phyloP scores from a whole-genome alignment of 2,113 vertebrate species.

The Lepus timidus region DNA sequence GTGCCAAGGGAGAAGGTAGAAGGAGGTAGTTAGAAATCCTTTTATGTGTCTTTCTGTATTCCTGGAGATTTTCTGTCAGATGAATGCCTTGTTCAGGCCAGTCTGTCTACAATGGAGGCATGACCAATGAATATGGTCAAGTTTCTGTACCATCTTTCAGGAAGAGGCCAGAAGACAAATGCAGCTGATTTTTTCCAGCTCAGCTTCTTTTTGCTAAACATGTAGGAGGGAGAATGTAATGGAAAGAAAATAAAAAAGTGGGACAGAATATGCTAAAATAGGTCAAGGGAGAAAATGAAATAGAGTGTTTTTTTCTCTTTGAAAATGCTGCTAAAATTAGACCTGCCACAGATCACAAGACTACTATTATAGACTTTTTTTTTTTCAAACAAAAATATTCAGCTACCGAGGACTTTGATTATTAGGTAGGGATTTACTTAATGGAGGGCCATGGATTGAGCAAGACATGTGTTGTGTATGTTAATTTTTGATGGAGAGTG shows the following conservation, averaged over 20 bases:
- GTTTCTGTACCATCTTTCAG: background rate
- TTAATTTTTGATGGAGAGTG: background rate
- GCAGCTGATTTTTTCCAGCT: constrained; percentile 68
- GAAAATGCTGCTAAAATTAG: constrained; percentile 70
- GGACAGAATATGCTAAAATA: constrained; percentile 70
- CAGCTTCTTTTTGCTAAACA: constrained; percentile 70
- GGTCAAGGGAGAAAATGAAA: constrained; percentile 71
- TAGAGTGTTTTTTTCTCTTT: constrained; percentile 39
- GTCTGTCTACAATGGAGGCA: background rate
- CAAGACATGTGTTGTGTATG: background rate
- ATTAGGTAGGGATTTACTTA: constrained; percentile 4
- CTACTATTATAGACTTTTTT: constrained; percentile 22
- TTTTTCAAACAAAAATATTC: background rate
- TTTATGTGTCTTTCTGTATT: background rate
- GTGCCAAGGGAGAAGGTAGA: background rate
- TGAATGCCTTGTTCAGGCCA: background rate
- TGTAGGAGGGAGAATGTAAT: constrained; percentile 57
- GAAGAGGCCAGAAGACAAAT: constrained; percentile 66
- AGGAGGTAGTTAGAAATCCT: background rate
- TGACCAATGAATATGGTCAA: background rate
- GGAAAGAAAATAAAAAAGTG: constrained; percentile 69
- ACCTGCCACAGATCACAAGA: constrained; percentile 43
- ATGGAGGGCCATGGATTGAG: background rate
- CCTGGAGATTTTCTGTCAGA: background rate
- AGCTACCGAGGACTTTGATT: constrained; percentile 20